Evolutionary conservation across 1,140 invertebrate genomes (phyloP).

Genomic region (Spodoptera litura): DNA sequence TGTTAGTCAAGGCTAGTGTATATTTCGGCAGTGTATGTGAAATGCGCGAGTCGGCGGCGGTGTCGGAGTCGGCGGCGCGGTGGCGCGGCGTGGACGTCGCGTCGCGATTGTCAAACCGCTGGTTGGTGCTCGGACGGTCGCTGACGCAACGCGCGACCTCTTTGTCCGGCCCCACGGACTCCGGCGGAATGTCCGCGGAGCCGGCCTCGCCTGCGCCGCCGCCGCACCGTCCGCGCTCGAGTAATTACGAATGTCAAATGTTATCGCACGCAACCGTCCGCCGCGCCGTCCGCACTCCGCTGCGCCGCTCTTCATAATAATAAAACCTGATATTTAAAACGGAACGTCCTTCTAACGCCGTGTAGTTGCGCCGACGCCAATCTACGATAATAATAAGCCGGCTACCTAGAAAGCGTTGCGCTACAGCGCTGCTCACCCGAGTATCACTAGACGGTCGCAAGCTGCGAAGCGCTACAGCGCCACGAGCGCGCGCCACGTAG

Average conservation of each 20-base stretch:
- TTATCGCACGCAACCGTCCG: constrained; percentile 84
- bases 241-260: constrained; percentile 86
- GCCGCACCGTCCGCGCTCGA: constrained; percentile 69
- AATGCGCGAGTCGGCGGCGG: constrained; percentile 61
- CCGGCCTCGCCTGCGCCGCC: constrained; percentile 70
- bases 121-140: constrained; percentile 56
- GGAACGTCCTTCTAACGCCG: constrained; percentile 86
- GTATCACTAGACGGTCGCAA: constrained; percentile 58
- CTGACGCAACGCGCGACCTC: constrained; percentile 84
- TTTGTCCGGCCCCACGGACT: constrained; percentile 79
- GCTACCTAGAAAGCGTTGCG: constrained; percentile 67
- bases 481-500: constrained; percentile 65
- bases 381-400: constrained; percentile 86
- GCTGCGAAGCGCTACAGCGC: constrained; percentile 73
- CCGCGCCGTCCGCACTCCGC: constrained; percentile 81
- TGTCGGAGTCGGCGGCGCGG: constrained; percentile 50
- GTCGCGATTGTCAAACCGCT: constrained; percentile 57
- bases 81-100: constrained; percentile 49
- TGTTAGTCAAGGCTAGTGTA: constrained; percentile 69
- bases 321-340: constrained; percentile 87
- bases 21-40: constrained; percentile 72
- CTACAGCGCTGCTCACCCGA: constrained; percentile 69
- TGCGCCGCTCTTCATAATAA: constrained; percentile 86
- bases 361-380: constrained; percentile 86
- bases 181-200: constrained; percentile 76